phyloP scores from a whole-genome alignment of 2,797 vertebrate species.

The Clangula hyemalis region DNA sequence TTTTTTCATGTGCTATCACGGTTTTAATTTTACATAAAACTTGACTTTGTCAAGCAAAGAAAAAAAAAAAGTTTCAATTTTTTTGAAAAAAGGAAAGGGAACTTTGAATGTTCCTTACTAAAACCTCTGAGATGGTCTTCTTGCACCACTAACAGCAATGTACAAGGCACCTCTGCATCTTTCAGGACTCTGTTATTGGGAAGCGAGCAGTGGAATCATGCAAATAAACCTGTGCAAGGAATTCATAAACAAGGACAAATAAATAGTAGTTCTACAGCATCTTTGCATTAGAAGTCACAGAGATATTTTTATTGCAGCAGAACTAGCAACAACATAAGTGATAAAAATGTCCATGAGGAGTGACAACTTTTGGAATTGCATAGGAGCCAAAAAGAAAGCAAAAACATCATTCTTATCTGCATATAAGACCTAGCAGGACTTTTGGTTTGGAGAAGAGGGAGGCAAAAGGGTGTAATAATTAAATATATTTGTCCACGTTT shows the following conservation, averaged over 20 bases:
- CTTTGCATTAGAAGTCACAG: neutral
- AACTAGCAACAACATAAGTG: neutral
- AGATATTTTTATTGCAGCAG: neutral
- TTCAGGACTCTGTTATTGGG: accelerated
- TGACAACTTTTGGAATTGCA: neutral
- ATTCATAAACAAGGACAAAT: neutral
- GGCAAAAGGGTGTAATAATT: neutral
- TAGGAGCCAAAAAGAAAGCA: neutral
- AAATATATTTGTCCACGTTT: neutral
- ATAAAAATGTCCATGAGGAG: neutral
- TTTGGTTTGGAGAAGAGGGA: neutral
- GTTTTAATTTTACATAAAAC: neutral
- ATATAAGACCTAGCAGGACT: neutral
- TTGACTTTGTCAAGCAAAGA: neutral
- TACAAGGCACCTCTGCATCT: neutral
- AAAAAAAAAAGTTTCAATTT: neutral
- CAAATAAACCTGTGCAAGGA: neutral
- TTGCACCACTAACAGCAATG: neutral
- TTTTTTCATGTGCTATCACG: neutral
- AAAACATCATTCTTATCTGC: neutral
- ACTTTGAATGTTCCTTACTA: neutral
- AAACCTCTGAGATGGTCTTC: neutral
- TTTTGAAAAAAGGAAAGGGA: neutral
- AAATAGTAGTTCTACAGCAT: neutral
- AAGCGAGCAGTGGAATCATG: accelerated